These are phyloP conservation scores for Mungos mungo DNA, from an alignment of 2,113 vertebrate genomes.

Conservation along the genomic window DNA sequence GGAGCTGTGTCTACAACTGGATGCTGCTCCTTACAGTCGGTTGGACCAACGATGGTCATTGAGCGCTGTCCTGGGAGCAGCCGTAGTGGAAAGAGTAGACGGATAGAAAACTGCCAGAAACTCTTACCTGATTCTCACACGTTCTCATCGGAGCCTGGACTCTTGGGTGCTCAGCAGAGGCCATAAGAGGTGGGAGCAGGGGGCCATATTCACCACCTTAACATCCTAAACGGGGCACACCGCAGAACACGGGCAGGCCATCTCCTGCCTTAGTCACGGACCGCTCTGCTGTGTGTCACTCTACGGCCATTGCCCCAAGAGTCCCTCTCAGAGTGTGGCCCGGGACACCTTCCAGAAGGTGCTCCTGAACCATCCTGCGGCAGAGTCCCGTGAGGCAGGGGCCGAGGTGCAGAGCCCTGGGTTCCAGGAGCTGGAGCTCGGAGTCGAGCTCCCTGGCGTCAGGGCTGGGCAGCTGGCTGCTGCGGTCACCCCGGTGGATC, in stretches of 20 bases:
- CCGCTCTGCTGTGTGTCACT: neutral
- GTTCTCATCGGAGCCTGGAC: neutral
- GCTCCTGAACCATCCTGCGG: neutral
- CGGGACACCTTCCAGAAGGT: neutral
- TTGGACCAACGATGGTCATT: rapidly evolving
- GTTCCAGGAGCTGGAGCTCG: neutral
- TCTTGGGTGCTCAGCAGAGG: neutral
- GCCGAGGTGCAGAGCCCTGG: neutral
- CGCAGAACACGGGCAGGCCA: neutral
- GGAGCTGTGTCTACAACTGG: neutral
- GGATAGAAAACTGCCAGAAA: neutral
- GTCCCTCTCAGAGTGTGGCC: rapidly evolving
- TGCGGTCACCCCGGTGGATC: neutral
- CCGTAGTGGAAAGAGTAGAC: rapidly evolving
- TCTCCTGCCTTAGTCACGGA: neutral
- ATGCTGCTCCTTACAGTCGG: neutral
- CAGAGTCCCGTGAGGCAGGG: rapidly evolving
- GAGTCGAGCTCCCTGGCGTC: neutral
- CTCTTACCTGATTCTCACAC: neutral
- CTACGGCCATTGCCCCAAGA: neutral
- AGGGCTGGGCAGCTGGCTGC: neutral
- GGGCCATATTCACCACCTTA: neutral
- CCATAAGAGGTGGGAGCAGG: too few relatives aligned
- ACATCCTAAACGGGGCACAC: rapidly evolving
- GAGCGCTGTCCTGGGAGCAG: neutral